These are phyloP conservation scores for Eretmochelys imbricata DNA, from an alignment of 2,113 vertebrate species.

Conservation along the genomic window DNA sequence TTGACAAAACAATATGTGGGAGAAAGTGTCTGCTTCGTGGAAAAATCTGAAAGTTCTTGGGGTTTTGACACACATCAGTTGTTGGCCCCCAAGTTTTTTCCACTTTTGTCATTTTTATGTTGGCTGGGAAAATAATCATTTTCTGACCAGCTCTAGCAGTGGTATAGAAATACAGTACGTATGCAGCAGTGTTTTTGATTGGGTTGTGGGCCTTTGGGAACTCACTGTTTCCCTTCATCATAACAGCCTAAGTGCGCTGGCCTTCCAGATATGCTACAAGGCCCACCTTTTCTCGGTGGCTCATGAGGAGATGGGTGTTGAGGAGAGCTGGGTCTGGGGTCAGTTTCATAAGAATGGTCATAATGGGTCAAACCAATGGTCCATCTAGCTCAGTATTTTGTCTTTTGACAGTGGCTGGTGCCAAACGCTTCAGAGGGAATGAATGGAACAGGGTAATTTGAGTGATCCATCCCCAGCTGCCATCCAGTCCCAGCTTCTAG, in stretches of 20 bases:
- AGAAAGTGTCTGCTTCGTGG: not conserved
- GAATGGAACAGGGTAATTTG: not conserved
- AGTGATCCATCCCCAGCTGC: not conserved
- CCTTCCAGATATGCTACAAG: not conserved
- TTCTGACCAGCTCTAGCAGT: not conserved
- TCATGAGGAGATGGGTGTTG: not conserved
- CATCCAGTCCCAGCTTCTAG: not conserved
- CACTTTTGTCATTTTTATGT: not conserved
- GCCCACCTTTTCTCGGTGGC: fast-evolving
- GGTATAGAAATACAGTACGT: fast-evolving
- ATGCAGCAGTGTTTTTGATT: fast-evolving
- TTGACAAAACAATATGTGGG: not conserved
- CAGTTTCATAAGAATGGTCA: not conserved
- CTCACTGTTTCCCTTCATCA: fast-evolving
- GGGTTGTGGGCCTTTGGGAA: not conserved
- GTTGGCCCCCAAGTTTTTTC: not conserved
- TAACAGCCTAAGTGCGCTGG: not conserved
- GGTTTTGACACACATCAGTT: not conserved
- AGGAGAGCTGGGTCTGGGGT: not conserved
- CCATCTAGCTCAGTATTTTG: not conserved
- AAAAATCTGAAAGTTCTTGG: not conserved
- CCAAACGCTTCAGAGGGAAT: not conserved
- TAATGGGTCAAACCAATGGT: not conserved
- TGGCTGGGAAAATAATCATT: not conserved
- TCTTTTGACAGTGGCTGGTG: not conserved